Evolutionary conservation across 2,888 invertebrate species (phyloP).

Genomic region (Epinotia bilunana): DNA sequence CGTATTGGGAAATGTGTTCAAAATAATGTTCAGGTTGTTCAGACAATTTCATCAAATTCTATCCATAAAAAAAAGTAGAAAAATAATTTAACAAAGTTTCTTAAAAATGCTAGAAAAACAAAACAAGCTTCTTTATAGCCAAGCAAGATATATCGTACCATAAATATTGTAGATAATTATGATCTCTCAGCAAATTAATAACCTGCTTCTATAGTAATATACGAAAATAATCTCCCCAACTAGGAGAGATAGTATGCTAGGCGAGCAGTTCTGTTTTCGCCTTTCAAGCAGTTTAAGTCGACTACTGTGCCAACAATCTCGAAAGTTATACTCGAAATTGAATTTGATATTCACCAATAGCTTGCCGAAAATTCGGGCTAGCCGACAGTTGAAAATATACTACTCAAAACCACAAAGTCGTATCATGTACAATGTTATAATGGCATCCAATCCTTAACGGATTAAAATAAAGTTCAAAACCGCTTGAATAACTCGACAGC

Average conservation of each 20-base stretch:
- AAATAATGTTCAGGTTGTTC: too few relatives aligned
- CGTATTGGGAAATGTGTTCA: too few relatives aligned
- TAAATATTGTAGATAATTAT: neutral
- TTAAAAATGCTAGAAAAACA: too few relatives aligned
- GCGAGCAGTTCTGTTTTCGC: neutral
- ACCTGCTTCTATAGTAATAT: too few relatives aligned
- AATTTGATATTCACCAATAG: slow-evolving; percentile 17
- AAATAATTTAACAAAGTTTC: too few relatives aligned
- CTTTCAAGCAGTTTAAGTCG: slow-evolving; percentile 2
- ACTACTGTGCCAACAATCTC: neutral
- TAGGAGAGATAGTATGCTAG: neutral
- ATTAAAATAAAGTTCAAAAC: neutral
- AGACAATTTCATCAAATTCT: too few relatives aligned
- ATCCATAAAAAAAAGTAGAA: too few relatives aligned
- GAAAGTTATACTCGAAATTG: slow-evolving; percentile 10
- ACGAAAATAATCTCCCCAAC: too few relatives aligned
- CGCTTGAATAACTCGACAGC: neutral
- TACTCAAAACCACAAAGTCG: neutral
- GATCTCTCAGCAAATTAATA: too few relatives aligned
- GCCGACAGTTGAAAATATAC: neutral
- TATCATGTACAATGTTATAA: neutral
- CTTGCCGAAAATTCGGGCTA: slow-evolving; percentile 1
- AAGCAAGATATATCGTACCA: neutral
- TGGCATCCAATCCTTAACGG: neutral
- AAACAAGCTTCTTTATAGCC: neutral